Conservation (phyloP, 2,888 invertebrate genomes). For the Macaria liturata region DNA sequence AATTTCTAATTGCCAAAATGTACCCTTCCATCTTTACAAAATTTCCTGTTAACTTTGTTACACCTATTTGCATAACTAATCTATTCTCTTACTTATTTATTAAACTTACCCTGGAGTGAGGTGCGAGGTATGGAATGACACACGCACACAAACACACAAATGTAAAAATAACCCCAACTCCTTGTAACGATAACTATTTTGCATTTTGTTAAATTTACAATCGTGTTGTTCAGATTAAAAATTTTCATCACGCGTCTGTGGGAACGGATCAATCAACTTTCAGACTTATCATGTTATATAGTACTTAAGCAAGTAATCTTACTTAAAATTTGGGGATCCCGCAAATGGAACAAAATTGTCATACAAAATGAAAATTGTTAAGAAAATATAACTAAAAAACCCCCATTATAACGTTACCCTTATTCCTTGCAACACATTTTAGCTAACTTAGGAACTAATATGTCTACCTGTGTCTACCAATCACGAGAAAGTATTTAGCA, state of each 20-base stretch:
- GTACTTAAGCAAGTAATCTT: too few species aligned
- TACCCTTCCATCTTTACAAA: constrained; percentile 59
- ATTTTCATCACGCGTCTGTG: constrained; percentile 41
- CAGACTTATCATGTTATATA: too few species aligned
- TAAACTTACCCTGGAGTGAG: constrained; percentile 36
- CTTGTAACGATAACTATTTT: constrained; percentile 71
- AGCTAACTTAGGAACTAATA: too few species aligned
- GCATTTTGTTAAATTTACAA: constrained; percentile 81
- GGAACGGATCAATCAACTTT: too few species aligned
- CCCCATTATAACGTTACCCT: too few species aligned
- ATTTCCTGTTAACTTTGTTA: constrained; percentile 69
- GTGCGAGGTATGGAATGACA: constrained; percentile 45
- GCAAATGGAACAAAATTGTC: too few species aligned
- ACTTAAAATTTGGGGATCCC: too few species aligned
- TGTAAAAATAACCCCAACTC: constrained; percentile 49
- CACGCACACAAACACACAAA: constrained; percentile 43
- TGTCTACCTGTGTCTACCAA: too few species aligned
- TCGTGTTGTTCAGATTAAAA: constrained; percentile 79
- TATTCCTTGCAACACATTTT: too few species aligned
- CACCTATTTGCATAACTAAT: constrained; percentile 48
- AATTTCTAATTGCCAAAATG: constrained; percentile 70
- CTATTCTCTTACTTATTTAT: constrained; percentile 35
- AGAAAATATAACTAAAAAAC: too few species aligned
- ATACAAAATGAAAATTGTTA: too few species aligned
- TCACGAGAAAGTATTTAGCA: too few species aligned